Evolutionary conservation across 2,888 invertebrate species (phyloP).

Genomic region (Drosophila suboccidentalis): DNA sequence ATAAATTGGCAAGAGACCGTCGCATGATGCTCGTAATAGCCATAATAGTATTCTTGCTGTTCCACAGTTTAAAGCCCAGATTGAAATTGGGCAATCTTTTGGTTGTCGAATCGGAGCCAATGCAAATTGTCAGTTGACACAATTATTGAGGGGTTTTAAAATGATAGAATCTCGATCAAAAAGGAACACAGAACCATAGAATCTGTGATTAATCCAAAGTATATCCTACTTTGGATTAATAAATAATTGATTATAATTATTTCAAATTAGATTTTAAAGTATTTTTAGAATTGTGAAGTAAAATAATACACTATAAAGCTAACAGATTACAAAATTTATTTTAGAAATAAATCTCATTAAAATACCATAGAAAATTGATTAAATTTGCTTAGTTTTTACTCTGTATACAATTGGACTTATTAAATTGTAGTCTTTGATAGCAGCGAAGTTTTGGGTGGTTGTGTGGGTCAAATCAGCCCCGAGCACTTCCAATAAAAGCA

Average conservation of each 20-base stretch:
- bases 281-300: too few species aligned
- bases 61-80: not conserved
- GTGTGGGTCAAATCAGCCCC: slow-evolving; percentile 13
- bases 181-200: too few species aligned
- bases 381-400: not conserved
- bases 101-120: not conserved
- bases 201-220: too few species aligned
- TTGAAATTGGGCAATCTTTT: slow-evolving; percentile 7
- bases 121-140: slow-evolving; percentile 1
- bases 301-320: too few species aligned
- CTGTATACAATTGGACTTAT: not conserved
- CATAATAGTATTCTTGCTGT: slow-evolving; percentile 4
- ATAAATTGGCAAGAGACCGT: slow-evolving; percentile 64
- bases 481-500: slow-evolving; percentile 33
- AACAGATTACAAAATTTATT: too few species aligned
- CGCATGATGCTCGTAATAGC: slow-evolving; percentile 11
- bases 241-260: too few species aligned
- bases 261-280: too few species aligned
- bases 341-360: too few species aligned
- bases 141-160: slow-evolving; percentile 1
- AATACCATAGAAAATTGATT: not conserved
- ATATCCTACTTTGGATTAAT: too few species aligned
- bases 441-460: not conserved
- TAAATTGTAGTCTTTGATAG: not conserved
- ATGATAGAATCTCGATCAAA: not conserved